Evolutionary conservation across 2,113 vertebrate species (phyloP).

Genomic region (Rhea americana): DNA sequence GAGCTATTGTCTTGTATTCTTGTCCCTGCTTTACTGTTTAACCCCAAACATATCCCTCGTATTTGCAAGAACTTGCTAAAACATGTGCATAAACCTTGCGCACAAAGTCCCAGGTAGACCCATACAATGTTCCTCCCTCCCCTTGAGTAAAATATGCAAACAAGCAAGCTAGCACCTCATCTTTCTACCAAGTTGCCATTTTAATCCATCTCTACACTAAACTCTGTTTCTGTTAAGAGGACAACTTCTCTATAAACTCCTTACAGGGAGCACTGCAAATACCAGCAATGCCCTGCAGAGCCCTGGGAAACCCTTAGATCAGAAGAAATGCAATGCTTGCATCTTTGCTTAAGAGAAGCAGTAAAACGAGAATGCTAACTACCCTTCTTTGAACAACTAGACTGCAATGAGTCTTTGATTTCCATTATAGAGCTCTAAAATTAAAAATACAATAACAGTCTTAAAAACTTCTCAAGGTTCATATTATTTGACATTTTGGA

Average conservation of each 20-base stretch:
- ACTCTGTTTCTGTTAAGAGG: not conserved
- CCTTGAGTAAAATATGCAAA: not conserved
- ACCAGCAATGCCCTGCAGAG: not conserved
- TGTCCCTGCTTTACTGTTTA: not conserved
- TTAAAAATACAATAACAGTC: not conserved
- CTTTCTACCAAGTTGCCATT: not conserved
- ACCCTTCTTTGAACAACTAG: not conserved
- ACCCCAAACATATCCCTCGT: not conserved
- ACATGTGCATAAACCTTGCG: not conserved
- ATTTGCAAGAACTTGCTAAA: not conserved
- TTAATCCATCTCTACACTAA: not conserved
- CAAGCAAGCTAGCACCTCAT: not conserved
- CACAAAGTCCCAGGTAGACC: not conserved
- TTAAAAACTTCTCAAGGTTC: not conserved
- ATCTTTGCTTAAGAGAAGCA: not conserved
- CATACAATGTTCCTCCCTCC: not conserved
- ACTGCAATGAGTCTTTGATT: not conserved
- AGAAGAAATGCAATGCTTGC: not conserved
- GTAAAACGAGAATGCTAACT: not conserved
- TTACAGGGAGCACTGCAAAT: not conserved
- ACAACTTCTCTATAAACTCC: not conserved
- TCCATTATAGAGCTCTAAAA: not conserved
- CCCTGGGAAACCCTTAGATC: not conserved
- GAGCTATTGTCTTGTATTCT: not conserved
- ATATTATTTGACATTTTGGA: not conserved